Percentiles rank a stretch among this genome's conserved stretches.
These are phyloP conservation scores for Myiagra hebetior DNA, from an alignment of 2,113 vertebrate species.

Conservation along the genomic window DNA sequence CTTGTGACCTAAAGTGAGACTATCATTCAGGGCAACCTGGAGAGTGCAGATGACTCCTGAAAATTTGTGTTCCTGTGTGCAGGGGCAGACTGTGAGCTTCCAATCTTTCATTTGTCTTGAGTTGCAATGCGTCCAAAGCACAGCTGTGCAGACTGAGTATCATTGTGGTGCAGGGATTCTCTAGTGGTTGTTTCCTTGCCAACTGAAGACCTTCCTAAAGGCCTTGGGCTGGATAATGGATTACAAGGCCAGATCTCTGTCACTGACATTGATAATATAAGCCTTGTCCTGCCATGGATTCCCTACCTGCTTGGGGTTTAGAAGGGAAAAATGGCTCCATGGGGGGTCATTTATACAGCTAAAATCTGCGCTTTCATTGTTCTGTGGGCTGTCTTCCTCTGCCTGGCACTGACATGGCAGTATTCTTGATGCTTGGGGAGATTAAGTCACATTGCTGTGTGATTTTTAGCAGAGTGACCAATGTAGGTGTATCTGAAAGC, in stretches of 20 bases:
- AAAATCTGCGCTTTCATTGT: neutral
- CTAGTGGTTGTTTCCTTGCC: neutral
- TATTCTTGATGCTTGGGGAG: neutral
- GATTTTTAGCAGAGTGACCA: neutral
- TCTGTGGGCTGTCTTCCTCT: neutral
- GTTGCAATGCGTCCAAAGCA: neutral
- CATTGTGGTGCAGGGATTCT: neutral
- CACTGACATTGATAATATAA: neutral
- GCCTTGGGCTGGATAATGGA: neutral
- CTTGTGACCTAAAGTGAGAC: neutral
- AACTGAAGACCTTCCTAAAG: neutral
- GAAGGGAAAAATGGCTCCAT: neutral
- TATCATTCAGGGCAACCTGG: neutral
- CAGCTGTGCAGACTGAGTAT: neutral
- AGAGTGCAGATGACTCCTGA: neutral
- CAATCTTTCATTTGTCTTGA: neutral
- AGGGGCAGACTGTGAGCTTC: neutral
- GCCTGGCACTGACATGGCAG: neutral
- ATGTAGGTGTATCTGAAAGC: neutral
- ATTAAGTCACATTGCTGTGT: neutral
- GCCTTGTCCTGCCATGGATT: neutral
- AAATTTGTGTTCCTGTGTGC: neutral
- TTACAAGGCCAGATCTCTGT: neutral
- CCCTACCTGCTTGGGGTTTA: neutral
- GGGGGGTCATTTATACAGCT: neutral